Conservation (phyloP, 1,140 invertebrate genomes). For the Tetragonula clypearis region DNA sequence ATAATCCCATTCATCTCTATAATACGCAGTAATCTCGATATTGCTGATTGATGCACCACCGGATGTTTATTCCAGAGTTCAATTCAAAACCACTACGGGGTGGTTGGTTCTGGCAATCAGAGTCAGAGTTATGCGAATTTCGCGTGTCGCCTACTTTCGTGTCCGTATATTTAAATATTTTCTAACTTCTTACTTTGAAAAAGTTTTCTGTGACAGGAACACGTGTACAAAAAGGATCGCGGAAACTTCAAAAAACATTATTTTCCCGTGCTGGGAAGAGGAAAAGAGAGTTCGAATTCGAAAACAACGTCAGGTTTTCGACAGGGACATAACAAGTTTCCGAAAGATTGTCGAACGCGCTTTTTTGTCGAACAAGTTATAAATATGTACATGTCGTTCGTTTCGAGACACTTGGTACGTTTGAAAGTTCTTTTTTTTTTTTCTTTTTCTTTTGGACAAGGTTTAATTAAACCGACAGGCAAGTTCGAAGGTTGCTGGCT, state of each 20-base stretch:
- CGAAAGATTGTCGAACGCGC: neutral
- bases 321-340: neutral
- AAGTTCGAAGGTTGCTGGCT: neutral
- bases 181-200: neutral
- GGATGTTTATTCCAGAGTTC: constrained; percentile 32
- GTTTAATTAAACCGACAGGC: constrained; percentile 15
- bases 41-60: constrained; percentile 13
- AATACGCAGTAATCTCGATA: neutral
- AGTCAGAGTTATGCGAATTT: neutral
- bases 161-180: neutral
- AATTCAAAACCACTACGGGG: constrained; percentile 5
- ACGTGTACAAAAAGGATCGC: neutral
- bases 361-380: neutral
- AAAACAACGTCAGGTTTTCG: neutral
- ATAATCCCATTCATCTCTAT: neutral
- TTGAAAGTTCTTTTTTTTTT: neutral
- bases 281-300: neutral
- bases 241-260: neutral
- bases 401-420: neutral
- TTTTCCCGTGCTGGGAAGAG: neutral
- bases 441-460: neutral
- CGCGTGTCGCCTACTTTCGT: too few relatives aligned
- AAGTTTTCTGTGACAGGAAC: neutral
- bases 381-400: neutral
- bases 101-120: neutral